phyloP scores from a whole-genome alignment of 2,797 vertebrate species.

The Lagocephalus sceleratus region DNA sequence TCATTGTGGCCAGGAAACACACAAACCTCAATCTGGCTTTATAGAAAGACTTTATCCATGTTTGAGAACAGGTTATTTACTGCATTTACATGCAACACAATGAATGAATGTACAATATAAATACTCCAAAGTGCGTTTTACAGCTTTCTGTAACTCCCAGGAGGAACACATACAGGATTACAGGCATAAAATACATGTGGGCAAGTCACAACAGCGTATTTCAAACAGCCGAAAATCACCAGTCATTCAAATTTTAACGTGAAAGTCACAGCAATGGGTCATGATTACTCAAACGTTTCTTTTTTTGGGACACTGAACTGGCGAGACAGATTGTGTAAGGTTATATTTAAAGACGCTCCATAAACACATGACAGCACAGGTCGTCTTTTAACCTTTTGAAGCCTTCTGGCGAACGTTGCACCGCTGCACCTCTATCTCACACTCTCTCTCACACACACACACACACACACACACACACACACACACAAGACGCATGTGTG shows the following conservation, averaged over 20 bases:
- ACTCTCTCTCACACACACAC: slow-evolving; percentile 86
- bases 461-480: slow-evolving; percentile 87
- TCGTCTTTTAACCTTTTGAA: slow-evolving; percentile 18
- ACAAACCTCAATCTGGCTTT: slow-evolving; percentile 25
- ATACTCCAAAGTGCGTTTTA: slow-evolving; percentile 62
- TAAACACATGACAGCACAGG: slow-evolving; percentile 24
- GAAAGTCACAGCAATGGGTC: slow-evolving; percentile 22
- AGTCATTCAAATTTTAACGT: slow-evolving; percentile 28
- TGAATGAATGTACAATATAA: slow-evolving; percentile 71
- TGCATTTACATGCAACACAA: slow-evolving; percentile 78
- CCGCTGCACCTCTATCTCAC: slow-evolving; percentile 51
- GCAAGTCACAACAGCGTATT: slow-evolving; percentile 77
- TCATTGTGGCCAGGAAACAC: too few relatives aligned
- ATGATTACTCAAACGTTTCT: slow-evolving; percentile 34
- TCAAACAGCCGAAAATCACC: slow-evolving; percentile 74
- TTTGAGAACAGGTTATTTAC: slow-evolving; percentile 56
- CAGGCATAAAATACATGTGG: slow-evolving; percentile 77
- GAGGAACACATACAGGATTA: slow-evolving; percentile 48
- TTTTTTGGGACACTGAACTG: slow-evolving; percentile 6
- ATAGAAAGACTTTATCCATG: slow-evolving; percentile 75
- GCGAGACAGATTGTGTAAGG: slow-evolving; percentile 10
- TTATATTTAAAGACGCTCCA: slow-evolving; percentile 13
- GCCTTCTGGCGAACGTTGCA: slow-evolving; percentile 26
- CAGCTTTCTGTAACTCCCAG: slow-evolving; percentile 51
- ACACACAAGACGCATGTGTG: slow-evolving; percentile 51